A percentile compares a stretch with the other conserved stretches of the same genome.
Evolutionary conservation across 2,797 vertebrate genomes (phyloP).

Genomic region (Chaetodon trifasciatus): DNA sequence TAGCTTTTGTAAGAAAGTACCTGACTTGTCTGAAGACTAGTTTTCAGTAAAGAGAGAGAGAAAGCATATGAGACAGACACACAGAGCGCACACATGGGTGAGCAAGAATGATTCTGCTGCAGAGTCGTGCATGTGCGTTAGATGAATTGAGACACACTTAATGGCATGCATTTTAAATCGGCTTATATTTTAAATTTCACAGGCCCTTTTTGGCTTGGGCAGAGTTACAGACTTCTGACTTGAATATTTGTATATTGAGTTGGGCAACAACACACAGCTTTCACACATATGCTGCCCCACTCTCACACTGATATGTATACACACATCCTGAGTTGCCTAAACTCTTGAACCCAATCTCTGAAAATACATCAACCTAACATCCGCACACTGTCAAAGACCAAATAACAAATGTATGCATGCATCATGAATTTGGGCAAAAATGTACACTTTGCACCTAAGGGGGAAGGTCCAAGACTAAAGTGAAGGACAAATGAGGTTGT

Average conservation of each 20-base stretch:
- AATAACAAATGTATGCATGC: slow-evolving; percentile 2
- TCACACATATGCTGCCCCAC: background rate
- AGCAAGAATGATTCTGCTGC: background rate
- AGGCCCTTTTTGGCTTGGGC: background rate
- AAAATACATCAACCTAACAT: background rate
- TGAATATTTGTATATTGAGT: background rate
- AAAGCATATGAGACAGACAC: background rate
- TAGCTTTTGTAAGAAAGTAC: background rate
- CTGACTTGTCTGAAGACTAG: background rate
- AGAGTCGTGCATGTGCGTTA: background rate
- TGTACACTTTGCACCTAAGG: background rate
- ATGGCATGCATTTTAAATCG: slow-evolving; percentile 19
- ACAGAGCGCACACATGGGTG: background rate
- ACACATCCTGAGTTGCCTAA: background rate
- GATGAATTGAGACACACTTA: background rate
- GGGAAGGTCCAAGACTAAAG: slow-evolving; percentile 26
- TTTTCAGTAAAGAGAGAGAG: background rate
- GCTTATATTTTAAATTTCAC: background rate
- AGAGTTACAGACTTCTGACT: background rate
- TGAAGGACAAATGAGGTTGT: slow-evolving; percentile 51
- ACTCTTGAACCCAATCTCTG: slow-evolving; percentile 28
- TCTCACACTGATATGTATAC: background rate
- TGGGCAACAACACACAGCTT: background rate
- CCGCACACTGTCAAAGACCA: background rate
- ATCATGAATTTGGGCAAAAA: slow-evolving; percentile 18